Evolutionary conservation across 30 jellyfish, hydroid and myxozoan species (phyloP).

Genomic region (Cassiopea andromeda): DNA sequence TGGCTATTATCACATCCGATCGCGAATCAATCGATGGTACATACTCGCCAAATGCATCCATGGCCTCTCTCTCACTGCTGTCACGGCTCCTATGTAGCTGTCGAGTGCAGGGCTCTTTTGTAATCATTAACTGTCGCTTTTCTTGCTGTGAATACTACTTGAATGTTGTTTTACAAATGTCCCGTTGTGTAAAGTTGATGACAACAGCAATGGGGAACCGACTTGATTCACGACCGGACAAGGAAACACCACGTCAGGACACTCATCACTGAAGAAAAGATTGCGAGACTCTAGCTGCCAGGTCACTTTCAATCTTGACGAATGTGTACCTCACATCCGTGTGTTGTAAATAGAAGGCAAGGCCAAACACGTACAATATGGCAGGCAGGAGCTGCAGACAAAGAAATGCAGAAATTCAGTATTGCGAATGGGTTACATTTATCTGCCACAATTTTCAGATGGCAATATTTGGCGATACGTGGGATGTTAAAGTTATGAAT

Average conservation of each 20-base stretch:
- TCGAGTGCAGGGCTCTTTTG: conserved; percentile 69
- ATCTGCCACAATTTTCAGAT: too few relatives aligned
- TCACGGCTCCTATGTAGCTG: conserved; percentile 26
- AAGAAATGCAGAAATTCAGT: too few relatives aligned
- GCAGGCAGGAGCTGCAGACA: too few relatives aligned
- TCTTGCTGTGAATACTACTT: conserved; percentile 55
- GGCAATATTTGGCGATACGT: too few relatives aligned
- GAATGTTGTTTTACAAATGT: not conserved
- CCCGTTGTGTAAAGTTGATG: conserved; percentile 17
- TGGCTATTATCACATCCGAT: conserved; percentile 17
- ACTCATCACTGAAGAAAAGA: conserved; percentile 22
- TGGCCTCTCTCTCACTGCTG: conserved; percentile 58
- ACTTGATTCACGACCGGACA: conserved; percentile 20
- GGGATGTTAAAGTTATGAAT: too few relatives aligned
- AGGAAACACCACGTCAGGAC: conserved; percentile 4
- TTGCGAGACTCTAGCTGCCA: not conserved
- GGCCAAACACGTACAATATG: too few relatives aligned
- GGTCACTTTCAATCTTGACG: not conserved
- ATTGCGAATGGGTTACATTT: too few relatives aligned
- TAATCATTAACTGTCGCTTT: conserved; percentile 28
- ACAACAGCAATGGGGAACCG: not conserved
- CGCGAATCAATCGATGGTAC: conserved; percentile 40
- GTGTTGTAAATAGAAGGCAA: too few relatives aligned
- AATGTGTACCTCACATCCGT: too few relatives aligned
- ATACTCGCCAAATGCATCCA: conserved; percentile 52